These are phyloP conservation scores for Penaeus chinensis DNA, from an alignment of 1,140 invertebrate genomes.

Conservation along the genomic window DNA sequence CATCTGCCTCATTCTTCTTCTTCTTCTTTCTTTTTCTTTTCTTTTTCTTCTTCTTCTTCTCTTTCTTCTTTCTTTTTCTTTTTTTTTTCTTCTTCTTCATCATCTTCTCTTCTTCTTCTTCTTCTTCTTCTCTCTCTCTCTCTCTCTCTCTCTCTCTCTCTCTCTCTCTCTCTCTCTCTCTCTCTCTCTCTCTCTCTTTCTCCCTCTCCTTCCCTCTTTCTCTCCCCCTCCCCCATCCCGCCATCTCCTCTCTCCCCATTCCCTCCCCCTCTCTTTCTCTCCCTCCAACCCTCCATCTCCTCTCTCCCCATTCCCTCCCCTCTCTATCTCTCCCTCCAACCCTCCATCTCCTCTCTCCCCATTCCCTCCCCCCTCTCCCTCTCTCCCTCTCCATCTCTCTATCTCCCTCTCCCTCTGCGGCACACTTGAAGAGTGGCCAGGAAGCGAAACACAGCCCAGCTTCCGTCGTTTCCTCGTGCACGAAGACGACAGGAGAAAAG, in stretches of 20 bases:
- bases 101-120: too few species aligned
- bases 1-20: too few species aligned
- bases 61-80: too few species aligned
- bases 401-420: not conserved
- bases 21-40: too few species aligned
- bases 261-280: not conserved
- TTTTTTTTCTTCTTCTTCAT: too few species aligned
- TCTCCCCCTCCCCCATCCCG: not conserved
- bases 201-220: constrained; percentile 33
- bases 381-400: not conserved
- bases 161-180: not conserved
- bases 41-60: too few species aligned
- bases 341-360: too few species aligned
- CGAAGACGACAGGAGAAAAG: too few species aligned
- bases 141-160: not conserved
- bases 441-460: too few species aligned
- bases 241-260: not conserved
- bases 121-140: too few species aligned
- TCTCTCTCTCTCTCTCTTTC: not conserved
- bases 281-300: not conserved
- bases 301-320: not conserved
- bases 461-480: too few species aligned
- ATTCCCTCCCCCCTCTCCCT: not conserved
- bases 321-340: not conserved
- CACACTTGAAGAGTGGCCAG: not conserved